A percentile compares a stretch with the other conserved stretches of the same genome.
Conservation (phyloP, 1,140 invertebrate species). For the Eupristina koningsbergeri region DNA sequence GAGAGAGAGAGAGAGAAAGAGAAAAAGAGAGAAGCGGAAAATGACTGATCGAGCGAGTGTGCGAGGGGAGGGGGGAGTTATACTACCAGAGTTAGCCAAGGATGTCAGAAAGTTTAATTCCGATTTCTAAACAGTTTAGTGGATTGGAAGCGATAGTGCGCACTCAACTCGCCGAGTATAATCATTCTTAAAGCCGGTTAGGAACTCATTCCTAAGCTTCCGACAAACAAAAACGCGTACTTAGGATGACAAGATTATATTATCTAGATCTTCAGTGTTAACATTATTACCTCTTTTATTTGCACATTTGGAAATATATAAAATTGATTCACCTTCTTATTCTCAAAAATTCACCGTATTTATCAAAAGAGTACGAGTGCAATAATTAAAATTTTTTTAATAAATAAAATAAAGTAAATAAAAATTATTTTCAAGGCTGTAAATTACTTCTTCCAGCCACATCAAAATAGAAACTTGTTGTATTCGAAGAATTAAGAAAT, state of each 20-base stretch:
- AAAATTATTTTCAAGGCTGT: too few relatives aligned
- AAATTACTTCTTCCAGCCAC: too few relatives aligned
- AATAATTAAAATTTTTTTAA: too few relatives aligned
- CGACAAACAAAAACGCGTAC: slow-evolving; percentile 13
- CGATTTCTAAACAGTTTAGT: slow-evolving; percentile 43
- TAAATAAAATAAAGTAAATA: too few relatives aligned
- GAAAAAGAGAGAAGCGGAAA: not conserved
- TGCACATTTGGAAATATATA: not conserved
- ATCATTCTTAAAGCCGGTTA: slow-evolving; percentile 41
- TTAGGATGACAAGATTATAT: not conserved
- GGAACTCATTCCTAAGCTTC: slow-evolving; percentile 15
- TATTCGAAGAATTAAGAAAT: not conserved
- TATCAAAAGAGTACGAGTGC: too few relatives aligned
- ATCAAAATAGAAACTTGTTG: too few relatives aligned
- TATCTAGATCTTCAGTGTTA: not conserved
- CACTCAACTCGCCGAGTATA: slow-evolving; percentile 1
- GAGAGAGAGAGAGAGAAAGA: slow-evolving; percentile 9
- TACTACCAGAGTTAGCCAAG: slow-evolving; percentile 8
- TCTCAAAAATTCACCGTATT: too few relatives aligned
- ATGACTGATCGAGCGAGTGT: too few relatives aligned
- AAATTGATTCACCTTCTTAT: too few relatives aligned
- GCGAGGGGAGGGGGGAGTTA: not conserved
- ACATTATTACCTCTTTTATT: not conserved
- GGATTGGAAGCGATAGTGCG: slow-evolving; percentile 39
- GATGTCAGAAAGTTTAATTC: slow-evolving; percentile 40